A percentile compares a stretch with the other conserved stretches of the same genome.
Evolutionary conservation across 2,113 vertebrate species (phyloP).

Genomic region (Aythya baeri): DNA sequence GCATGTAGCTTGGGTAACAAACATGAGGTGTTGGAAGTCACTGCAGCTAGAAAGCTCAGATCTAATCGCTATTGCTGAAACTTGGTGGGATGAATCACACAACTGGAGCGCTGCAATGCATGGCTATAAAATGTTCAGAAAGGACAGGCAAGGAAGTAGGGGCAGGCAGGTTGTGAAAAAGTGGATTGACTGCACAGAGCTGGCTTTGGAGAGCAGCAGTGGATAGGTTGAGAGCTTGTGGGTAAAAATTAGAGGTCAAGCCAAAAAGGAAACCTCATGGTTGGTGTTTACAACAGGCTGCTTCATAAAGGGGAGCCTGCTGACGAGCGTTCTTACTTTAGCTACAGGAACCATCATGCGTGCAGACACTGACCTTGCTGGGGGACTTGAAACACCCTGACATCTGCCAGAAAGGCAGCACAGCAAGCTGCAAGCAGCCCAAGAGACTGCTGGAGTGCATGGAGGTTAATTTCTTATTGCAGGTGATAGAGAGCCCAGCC

Average conservation of each 20-base stretch:
- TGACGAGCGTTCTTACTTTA: background rate
- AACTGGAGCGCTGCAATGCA: background rate
- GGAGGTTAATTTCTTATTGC: background rate
- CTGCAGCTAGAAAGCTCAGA: background rate
- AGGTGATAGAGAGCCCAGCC: background rate
- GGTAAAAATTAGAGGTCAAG: background rate
- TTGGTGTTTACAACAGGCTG: background rate
- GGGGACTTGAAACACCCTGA: background rate
- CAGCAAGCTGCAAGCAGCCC: background rate
- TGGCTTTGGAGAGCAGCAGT: background rate
- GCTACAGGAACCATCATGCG: background rate
- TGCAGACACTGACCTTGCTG: background rate
- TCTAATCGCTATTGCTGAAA: background rate
- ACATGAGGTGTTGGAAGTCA: background rate
- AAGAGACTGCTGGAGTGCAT: background rate
- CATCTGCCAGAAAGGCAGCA: background rate
- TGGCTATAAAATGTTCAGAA: background rate
- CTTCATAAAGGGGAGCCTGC: background rate
- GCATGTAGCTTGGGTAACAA: background rate
- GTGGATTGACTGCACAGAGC: background rate
- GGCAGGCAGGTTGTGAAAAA: background rate
- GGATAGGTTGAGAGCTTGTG: background rate
- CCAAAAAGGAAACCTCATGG: background rate
- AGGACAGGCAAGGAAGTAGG: background rate
- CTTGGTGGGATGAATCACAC: background rate